Percentiles rank a stretch among this genome's conserved stretches.
phyloP scores from a whole-genome alignment of 1,140 invertebrate species.

The Cotesia glomerata region DNA sequence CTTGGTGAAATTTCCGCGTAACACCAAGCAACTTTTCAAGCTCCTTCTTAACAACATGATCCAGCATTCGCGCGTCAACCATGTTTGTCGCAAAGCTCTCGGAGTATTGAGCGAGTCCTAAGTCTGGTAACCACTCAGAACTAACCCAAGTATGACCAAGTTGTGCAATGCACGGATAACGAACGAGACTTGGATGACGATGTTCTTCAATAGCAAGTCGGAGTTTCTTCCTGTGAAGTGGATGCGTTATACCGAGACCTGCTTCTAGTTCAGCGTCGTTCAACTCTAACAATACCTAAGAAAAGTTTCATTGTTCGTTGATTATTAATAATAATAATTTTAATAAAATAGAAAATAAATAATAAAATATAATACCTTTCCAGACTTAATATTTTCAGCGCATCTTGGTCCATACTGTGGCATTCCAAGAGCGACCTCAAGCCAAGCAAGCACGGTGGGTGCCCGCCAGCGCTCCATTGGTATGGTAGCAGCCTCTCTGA shows the following conservation, averaged over 20 bases:
- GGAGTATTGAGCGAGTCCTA: constrained; percentile 86
- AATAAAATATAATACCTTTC: constrained; percentile 72
- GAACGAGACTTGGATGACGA: constrained; percentile 80
- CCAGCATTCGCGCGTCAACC: constrained; percentile 90
- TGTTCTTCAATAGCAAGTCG: constrained; percentile 94
- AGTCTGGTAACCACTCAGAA: constrained; percentile 88
- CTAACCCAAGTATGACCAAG: constrained; percentile 91
- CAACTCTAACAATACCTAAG: constrained; percentile 84
- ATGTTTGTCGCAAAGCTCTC: constrained; percentile 88
- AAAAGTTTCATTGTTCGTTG: too few relatives aligned
- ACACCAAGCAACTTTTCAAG: constrained; percentile 90
- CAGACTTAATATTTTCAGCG: constrained; percentile 92
- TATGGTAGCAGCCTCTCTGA: constrained; percentile 84
- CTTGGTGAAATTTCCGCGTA: constrained; percentile 91
- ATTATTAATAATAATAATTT: not conserved
- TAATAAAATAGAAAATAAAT: not conserved
- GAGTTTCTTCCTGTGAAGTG: constrained; percentile 91
- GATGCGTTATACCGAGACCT: constrained; percentile 85
- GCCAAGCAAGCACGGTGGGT: constrained; percentile 90
- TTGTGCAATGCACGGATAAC: constrained; percentile 85
- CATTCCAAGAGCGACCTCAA: constrained; percentile 92
- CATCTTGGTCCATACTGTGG: constrained; percentile 88
- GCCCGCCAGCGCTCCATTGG: constrained; percentile 93
- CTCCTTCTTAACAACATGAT: constrained; percentile 91
- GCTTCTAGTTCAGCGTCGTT: constrained; percentile 87